Conservation (phyloP, 2,113 vertebrate genomes). For the Nymphicus hollandicus region DNA sequence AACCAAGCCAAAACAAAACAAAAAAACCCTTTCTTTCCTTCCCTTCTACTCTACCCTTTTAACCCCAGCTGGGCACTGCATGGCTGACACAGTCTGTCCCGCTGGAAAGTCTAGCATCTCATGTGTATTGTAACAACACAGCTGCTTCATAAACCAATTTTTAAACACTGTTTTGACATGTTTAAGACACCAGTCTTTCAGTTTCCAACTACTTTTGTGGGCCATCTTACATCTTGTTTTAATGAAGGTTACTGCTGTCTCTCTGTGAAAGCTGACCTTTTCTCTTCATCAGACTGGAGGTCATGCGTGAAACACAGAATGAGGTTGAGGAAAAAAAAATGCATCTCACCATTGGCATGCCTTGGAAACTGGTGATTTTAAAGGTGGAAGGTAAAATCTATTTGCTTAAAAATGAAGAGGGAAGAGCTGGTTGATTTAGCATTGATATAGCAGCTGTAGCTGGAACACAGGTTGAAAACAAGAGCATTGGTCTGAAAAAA, state of each 20-base stretch:
- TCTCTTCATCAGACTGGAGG: background rate
- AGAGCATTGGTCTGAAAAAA: background rate
- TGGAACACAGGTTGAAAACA: background rate
- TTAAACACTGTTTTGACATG: background rate
- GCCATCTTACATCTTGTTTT: background rate
- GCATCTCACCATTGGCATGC: background rate
- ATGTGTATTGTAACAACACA: background rate
- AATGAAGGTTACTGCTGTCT: background rate
- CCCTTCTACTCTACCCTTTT: background rate
- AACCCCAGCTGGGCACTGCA: background rate
- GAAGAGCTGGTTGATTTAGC: background rate
- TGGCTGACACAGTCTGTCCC: background rate
- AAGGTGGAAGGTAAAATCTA: background rate
- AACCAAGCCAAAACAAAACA: background rate
- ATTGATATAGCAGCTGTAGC: background rate
- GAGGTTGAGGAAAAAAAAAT: background rate
- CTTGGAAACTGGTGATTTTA: background rate
- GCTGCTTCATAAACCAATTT: background rate
- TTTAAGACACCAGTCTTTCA: background rate
- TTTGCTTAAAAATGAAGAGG: background rate
- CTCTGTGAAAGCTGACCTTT: constrained; percentile 7
- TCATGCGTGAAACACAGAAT: background rate
- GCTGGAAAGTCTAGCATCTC: background rate
- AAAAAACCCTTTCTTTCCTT: background rate
- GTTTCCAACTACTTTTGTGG: background rate